These are phyloP conservation scores for Heterodera filipjevi DNA, from an alignment of 2,888 invertebrate genomes.

Conservation along the genomic window DNA sequence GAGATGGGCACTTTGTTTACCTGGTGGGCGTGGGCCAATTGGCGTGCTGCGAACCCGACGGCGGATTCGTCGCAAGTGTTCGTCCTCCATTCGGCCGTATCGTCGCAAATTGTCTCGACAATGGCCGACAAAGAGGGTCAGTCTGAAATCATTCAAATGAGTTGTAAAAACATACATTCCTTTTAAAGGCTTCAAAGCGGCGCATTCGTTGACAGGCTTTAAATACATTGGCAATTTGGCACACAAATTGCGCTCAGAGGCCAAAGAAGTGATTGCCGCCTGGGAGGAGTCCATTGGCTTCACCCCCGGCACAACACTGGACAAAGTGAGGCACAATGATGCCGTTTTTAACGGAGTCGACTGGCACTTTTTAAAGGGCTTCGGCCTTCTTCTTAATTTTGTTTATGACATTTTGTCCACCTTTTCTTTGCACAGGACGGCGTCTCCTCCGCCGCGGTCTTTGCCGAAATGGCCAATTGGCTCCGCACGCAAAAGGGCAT, in stretches of 20 bases:
- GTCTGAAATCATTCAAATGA: not conserved
- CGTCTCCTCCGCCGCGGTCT: slow-evolving; percentile 81
- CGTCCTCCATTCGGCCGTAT: slow-evolving; percentile 90
- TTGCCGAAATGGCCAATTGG: slow-evolving; percentile 78
- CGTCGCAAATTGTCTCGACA: slow-evolving; percentile 86
- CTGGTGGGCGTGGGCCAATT: slow-evolving; percentile 83
- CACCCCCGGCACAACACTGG: slow-evolving; percentile 76
- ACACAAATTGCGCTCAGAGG: slow-evolving; percentile 75
- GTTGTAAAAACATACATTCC: not conserved
- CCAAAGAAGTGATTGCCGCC: slow-evolving; percentile 79
- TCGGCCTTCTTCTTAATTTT: no score
- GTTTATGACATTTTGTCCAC: not conserved
- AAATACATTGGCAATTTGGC: slow-evolving; percentile 98
- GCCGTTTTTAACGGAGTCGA: no score
- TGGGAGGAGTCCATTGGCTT: slow-evolving; percentile 96
- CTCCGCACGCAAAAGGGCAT: slow-evolving; percentile 70
- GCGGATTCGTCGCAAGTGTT: slow-evolving; percentile 72
- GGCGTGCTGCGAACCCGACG: slow-evolving; percentile 67
- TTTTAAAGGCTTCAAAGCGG: slow-evolving; percentile 59
- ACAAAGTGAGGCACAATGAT: no score
- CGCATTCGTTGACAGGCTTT: slow-evolving; percentile 94
- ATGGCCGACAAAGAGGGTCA: slow-evolving; percentile 77
- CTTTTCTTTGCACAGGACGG: slow-evolving; percentile 75
- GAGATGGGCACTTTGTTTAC: slow-evolving; percentile 90
- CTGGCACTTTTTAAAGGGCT: not conserved